These are phyloP conservation scores for Habrosyne pyritoides DNA, from an alignment of 2,888 invertebrate species.

Conservation along the genomic window DNA sequence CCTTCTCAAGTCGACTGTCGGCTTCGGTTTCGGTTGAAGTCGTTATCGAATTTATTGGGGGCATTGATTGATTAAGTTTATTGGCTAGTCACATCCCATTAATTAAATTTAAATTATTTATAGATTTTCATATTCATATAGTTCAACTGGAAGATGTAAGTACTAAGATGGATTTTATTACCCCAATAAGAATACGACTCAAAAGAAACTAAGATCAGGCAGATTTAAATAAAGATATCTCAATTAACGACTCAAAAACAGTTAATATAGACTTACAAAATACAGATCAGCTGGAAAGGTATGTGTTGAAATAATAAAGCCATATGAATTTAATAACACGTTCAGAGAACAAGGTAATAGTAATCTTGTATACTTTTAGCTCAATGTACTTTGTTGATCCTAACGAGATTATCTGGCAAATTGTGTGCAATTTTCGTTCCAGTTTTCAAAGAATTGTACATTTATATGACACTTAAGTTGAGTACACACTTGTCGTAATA, in stretches of 20 bases:
- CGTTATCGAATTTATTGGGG: neutral
- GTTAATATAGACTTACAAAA: neutral
- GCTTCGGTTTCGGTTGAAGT: neutral
- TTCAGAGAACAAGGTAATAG: neutral
- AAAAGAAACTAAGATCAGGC: no score
- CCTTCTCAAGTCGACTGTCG: constrained; percentile 3
- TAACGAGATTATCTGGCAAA: constrained; percentile 3
- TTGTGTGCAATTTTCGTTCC: constrained; percentile 9
- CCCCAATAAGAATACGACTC: no score
- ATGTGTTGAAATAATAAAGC: neutral
- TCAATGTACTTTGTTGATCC: neutral
- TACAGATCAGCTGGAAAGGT: neutral
- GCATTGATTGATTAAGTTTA: neutral
- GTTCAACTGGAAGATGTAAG: no score
- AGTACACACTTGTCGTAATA: no score
- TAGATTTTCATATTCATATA: no score
- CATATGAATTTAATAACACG: neutral
- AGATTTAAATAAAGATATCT: no score
- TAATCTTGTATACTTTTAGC: constrained; percentile 1
- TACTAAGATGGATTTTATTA: no score
- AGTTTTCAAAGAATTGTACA: constrained; percentile 8
- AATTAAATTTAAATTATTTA: no score
- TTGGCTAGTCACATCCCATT: neutral
- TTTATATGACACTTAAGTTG: neutral
- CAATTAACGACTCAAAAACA: neutral